Conservation (phyloP, 1,140 invertebrate genomes). For the Drosophila nasuta region DNA sequence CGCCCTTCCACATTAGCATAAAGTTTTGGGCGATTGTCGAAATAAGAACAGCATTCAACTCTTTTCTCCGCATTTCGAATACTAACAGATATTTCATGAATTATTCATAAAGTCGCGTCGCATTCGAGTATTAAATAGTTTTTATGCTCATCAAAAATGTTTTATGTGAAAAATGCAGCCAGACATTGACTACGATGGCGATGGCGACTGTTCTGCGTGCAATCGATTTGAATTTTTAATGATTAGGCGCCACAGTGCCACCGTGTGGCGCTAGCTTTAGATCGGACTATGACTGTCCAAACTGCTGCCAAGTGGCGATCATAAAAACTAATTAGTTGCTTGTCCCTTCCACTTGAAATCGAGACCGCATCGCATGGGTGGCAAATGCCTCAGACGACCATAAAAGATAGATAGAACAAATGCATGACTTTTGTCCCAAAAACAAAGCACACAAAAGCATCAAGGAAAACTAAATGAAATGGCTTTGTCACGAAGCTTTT, state of each 20-base stretch:
- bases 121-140: slow-evolving; percentile 69
- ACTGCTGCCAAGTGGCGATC: slow-evolving; percentile 53
- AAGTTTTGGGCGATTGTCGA: slow-evolving; percentile 61
- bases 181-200: slow-evolving; percentile 15
- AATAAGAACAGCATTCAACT: slow-evolving; percentile 33
- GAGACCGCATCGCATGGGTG: slow-evolving; percentile 58
- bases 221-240: slow-evolving; percentile 84
- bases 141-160: slow-evolving; percentile 81
- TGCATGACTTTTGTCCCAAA: slow-evolving; percentile 42
- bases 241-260: slow-evolving; percentile 82
- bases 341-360: slow-evolving; percentile 35
- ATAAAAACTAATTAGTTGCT: slow-evolving; percentile 82
- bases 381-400: slow-evolving; percentile 68
- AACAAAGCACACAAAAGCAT: slow-evolving; percentile 28
- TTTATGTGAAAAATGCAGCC: slow-evolving; percentile 67
- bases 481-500: slow-evolving; percentile 80
- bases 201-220: slow-evolving; percentile 42
- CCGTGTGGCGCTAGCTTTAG: slow-evolving; percentile 34
- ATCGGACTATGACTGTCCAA: slow-evolving; percentile 3
- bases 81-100: slow-evolving; percentile 62
- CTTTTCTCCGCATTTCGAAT: slow-evolving; percentile 20
- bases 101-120: slow-evolving; percentile 65
- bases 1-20: slow-evolving; percentile 60
- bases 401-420: slow-evolving; percentile 73
- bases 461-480: slow-evolving; percentile 50